A percentile compares a stretch with the other conserved stretches of the same genome.
Evolutionary conservation across 1,140 invertebrate genomes (phyloP).

Genomic region (Drosophila sechellia): DNA sequence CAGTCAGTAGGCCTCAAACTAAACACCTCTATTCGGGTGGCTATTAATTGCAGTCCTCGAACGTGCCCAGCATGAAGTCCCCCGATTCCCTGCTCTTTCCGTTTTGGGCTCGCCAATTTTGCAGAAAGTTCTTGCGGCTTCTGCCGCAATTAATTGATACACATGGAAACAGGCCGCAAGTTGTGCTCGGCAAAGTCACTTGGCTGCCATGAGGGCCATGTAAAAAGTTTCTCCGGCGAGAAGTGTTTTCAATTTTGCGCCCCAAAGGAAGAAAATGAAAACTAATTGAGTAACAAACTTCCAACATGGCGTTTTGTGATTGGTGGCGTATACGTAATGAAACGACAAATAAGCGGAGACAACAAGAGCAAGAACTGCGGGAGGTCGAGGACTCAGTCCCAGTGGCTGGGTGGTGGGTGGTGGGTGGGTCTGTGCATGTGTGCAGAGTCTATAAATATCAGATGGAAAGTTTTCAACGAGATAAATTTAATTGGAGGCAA

Average conservation of each 20-base stretch:
- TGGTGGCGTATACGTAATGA: conserved; percentile 80
- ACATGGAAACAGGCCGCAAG: conserved; percentile 73
- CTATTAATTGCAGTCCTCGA: conserved; percentile 60
- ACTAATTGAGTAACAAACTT: conserved; percentile 83
- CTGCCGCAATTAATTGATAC: conserved; percentile 79
- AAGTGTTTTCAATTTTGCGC: conserved; percentile 78
- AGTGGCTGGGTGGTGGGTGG: background rate
- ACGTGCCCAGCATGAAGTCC: conserved; percentile 44
- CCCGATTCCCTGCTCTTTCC: background rate
- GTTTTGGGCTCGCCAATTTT: conserved; percentile 28
- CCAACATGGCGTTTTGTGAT: conserved; percentile 76
- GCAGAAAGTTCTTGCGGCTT: conserved; percentile 72
- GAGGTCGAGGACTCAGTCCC: conserved; percentile 4
- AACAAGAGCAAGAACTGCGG: conserved; percentile 44
- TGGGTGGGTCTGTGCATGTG: conserved; percentile 5
- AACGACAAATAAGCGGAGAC: conserved; percentile 72
- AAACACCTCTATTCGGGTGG: background rate
- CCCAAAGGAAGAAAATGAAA: conserved; percentile 67
- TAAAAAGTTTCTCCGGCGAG: conserved; percentile 65
- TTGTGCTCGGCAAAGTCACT: conserved; percentile 69
- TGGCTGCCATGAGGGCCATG: conserved; percentile 55
- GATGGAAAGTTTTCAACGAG: conserved; percentile 83
- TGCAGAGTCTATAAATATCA: conserved; percentile 78
- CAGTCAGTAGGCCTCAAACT: background rate
- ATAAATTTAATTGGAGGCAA: conserved; percentile 84